A percentile compares a stretch with the other conserved stretches of the same genome.
Conservation (phyloP, 2,888 invertebrate genomes). For the Leptopilina myrica region DNA sequence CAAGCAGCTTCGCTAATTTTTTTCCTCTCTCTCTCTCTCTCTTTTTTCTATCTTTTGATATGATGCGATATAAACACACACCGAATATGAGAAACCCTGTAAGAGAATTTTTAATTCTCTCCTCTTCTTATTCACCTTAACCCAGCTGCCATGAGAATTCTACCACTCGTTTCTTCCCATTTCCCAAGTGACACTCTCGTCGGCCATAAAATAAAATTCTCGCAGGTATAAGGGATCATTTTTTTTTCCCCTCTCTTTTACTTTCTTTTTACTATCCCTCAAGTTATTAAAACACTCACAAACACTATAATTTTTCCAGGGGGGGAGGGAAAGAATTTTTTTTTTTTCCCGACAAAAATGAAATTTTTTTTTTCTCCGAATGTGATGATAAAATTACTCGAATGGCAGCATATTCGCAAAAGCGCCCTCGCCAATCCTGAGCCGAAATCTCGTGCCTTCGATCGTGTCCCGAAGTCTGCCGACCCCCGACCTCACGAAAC, state of each 20-base stretch:
- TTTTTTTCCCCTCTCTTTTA: neutral
- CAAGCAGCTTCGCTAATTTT: neutral
- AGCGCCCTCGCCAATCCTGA: constrained; percentile 31
- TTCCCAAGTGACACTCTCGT: constrained; percentile 21
- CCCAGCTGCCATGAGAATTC: constrained; percentile 16
- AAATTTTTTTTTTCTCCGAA: too few species aligned
- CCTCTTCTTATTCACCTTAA: constrained; percentile 29
- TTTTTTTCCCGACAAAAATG: neutral
- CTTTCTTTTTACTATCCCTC: neutral
- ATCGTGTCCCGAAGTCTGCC: constrained; percentile 34
- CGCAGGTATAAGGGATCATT: neutral
- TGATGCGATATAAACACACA: too few species aligned
- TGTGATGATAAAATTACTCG: neutral
- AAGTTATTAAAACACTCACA: neutral
- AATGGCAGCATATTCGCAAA: neutral
- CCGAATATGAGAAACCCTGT: neutral
- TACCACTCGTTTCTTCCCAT: constrained; percentile 1
- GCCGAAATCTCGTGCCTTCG: constrained; percentile 29
- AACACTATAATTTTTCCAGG: too few species aligned
- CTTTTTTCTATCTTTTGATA: too few species aligned
- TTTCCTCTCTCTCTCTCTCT: too few species aligned
- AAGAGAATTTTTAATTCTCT: neutral
- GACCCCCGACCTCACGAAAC: constrained; percentile 26
- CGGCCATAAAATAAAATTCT: constrained; percentile 9
- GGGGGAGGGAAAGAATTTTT: neutral